Conservation (phyloP, 2,797 vertebrate species). For the Lagorchestes hirsutus region DNA sequence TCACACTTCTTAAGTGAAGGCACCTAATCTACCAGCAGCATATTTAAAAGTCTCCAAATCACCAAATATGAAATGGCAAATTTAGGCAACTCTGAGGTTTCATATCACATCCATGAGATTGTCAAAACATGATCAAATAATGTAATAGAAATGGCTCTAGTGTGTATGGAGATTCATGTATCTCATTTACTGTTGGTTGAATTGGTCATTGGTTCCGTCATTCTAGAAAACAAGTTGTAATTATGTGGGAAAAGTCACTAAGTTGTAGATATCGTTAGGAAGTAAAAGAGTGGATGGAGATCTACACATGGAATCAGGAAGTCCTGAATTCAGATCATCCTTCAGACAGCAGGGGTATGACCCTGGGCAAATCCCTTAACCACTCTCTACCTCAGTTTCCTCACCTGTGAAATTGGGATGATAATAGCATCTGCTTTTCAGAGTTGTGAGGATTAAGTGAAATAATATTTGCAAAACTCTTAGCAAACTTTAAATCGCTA, state of each 20-base stretch:
- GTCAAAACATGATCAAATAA: neutral
- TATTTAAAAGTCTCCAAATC: neutral
- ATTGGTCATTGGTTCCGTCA: neutral
- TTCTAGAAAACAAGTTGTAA: neutral
- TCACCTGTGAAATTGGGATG: neutral
- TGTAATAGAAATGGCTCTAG: neutral
- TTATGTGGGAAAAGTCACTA: neutral
- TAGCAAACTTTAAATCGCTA: neutral
- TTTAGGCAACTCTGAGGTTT: neutral
- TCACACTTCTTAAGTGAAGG: neutral
- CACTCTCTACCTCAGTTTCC: neutral
- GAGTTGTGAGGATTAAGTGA: neutral
- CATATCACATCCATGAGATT: neutral
- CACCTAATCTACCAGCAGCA: neutral
- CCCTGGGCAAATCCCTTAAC: neutral
- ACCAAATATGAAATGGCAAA: neutral
- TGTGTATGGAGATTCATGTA: neutral
- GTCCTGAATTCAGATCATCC: neutral
- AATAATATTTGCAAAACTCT: neutral
- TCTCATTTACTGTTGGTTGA: neutral
- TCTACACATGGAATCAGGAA: neutral
- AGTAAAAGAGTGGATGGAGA: neutral
- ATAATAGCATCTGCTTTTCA: neutral
- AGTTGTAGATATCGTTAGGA: neutral
- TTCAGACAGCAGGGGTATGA: neutral